Percentiles rank a stretch among this genome's conserved stretches.
phyloP scores from a whole-genome alignment of 2,888 invertebrate species.

The Endotricha flammealis region DNA sequence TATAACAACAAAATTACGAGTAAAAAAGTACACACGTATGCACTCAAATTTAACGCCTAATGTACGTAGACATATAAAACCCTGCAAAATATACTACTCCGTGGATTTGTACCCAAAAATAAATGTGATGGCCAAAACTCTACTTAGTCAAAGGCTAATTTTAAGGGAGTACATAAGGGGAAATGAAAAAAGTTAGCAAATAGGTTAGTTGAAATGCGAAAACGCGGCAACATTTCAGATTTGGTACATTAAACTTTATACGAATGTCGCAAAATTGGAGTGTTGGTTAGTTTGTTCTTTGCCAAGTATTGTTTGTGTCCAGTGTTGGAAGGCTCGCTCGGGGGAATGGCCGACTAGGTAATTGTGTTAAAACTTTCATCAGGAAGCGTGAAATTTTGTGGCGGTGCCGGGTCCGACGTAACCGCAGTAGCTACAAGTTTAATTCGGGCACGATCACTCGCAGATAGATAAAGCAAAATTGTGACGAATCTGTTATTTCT shows the following conservation, averaged over 20 bases:
- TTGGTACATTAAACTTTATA: slow-evolving; percentile 74
- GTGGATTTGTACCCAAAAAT: too few relatives aligned
- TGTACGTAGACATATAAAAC: too few relatives aligned
- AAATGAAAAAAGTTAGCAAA: slow-evolving; percentile 15
- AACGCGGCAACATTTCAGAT: slow-evolving; percentile 63
- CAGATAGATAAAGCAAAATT: too few relatives aligned
- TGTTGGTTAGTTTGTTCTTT: slow-evolving; percentile 73
- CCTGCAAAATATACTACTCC: too few relatives aligned
- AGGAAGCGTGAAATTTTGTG: slow-evolving; percentile 70
- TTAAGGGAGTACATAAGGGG: slow-evolving; percentile 9
- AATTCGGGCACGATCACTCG: slow-evolving; percentile 39
- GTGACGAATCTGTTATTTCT: too few relatives aligned
- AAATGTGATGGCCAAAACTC: not conserved
- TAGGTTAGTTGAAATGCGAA: slow-evolving; percentile 52
- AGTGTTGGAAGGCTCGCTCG: slow-evolving; percentile 49
- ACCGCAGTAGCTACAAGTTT: slow-evolving; percentile 57
- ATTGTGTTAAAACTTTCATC: slow-evolving; percentile 77
- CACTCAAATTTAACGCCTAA: too few relatives aligned
- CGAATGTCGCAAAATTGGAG: slow-evolving; percentile 71
- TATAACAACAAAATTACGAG: too few relatives aligned
- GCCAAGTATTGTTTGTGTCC: slow-evolving; percentile 73
- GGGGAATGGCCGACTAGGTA: slow-evolving; percentile 67
- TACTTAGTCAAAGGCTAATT: slow-evolving; percentile 6
- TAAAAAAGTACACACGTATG: too few relatives aligned
- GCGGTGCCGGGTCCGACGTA: slow-evolving; percentile 50